Base-by-base conservation (phyloP, 1,140 invertebrate genomes). In the Aphidius gifuensis region DNA sequence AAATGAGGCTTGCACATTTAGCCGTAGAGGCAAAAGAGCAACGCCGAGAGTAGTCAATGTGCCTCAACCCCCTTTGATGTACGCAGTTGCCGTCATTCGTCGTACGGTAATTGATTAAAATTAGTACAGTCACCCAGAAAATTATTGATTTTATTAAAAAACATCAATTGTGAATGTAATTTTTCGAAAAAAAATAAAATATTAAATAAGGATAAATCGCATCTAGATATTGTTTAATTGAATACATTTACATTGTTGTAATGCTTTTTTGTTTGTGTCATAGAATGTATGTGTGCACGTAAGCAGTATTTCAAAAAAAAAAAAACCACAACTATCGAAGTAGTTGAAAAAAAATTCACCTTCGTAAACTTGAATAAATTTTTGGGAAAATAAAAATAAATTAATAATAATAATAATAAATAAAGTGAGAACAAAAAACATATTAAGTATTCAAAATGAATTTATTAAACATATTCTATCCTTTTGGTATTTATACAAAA, bases 211-310 rank as follows among this genome's bases (percentile, higher is more conserved):
- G 21, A 11, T 39, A 53, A 53, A 53, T 32, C 32, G 6, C 5
- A 53, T 43, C 43, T 21, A 56, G n/a, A 16, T 16, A 16, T 16
- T 16, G 16, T 16, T 16, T 16, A 16, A 16, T 16, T 16, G 16
- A 16, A 16, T 16, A 16, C 16, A 16, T 0, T 16, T 16, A 16
- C 16, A 16, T 56, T 44, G 9, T 32, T 32, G 23, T 32, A 32
- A 32, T 16, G 16, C 0, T 16, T 16, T 16, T 55, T 55, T 55
- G 43, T 42, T 55, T 55, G 43, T 55, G 39, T 39, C 53, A 55
- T 55, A 55, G 39, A 55, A 55, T 6, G 53, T 55, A 55, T 55
- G 53, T 55, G 53, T 55, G 43, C 43, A 44, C 53, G n/a, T 55
- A 55, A 39, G 38, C 39, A 16, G 9, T 55, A 55, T n/a, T 55